Percentiles rank a stretch among this genome's conserved stretches.
phyloP scores from a whole-genome alignment of 2,888 invertebrate species.

The Deilephila porcellus region DNA sequence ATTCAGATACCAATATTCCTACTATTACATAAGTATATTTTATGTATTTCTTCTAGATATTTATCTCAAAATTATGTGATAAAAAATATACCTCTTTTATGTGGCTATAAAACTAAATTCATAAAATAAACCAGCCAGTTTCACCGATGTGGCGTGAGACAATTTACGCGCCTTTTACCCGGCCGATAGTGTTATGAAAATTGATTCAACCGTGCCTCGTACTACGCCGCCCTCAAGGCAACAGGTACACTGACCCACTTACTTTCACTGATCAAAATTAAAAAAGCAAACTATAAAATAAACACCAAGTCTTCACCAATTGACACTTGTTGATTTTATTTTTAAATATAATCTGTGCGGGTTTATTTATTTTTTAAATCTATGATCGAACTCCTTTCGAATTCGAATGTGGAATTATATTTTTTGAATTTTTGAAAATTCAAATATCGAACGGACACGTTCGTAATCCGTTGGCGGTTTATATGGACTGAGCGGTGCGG shows the following conservation, averaged over 20 bases:
- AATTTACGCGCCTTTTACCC: conserved; percentile 14
- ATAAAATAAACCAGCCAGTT: not conserved
- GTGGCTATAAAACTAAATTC: conserved; percentile 1
- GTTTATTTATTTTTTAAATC: not conserved
- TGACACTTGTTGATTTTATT: conserved; percentile 21
- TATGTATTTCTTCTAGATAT: no score
- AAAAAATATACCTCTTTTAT: not conserved
- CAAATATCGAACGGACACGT: conserved; percentile 50
- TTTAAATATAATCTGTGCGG: not conserved
- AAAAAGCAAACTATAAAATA: not conserved
- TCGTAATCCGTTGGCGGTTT: conserved; percentile 52
- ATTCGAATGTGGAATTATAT: not conserved
- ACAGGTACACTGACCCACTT: conserved; percentile 58
- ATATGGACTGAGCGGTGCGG: conserved; percentile 57
- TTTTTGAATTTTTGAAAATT: conserved; percentile 32
- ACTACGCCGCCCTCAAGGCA: conserved; percentile 55
- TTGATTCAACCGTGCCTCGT: conserved; percentile 41
- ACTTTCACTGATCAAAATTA: conserved; percentile 26
- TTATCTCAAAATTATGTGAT: no score
- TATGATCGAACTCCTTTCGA: not conserved
- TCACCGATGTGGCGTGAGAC: not conserved
- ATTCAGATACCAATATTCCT: no score
- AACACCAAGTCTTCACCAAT: not conserved
- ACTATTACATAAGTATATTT: no score
- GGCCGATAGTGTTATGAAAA: conserved; percentile 31